Evolutionary conservation across 2,113 vertebrate genomes (phyloP), one percentile per base, ranked within the genome.

Genomic region (Tyrannus savana): DNA sequence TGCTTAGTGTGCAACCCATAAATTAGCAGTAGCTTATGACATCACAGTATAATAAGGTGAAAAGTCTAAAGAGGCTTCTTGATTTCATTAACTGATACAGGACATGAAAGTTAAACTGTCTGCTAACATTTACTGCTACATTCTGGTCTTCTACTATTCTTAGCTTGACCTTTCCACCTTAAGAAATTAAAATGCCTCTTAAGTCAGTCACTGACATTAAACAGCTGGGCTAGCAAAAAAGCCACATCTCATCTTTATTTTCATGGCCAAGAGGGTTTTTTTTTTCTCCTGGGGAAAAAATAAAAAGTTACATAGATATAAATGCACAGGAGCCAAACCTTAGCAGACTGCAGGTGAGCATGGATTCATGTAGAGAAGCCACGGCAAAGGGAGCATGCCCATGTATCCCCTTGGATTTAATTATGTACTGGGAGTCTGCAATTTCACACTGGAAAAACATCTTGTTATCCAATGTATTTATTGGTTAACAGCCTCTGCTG

Each of bases 391-490:
- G 24, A 86, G 79, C 10, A 9, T n/a, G 72, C 59, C 72, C 42
- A 9, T 18, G 55, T n/a, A 30, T 56, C 24, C 55, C 63, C 33
- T 25, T 58, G 79, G 37, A 35, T 63, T 96, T 76, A 30, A 71
- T 72, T 49, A 49, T 5, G 47, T 52, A 6, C 75, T 55, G 41
- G 63, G 71, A 93, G 52, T 24, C 85, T 93, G 82, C 60, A 59
- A 3, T 21, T 59, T 88, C 93, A 95, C 93, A 95, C 78, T 72
- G 83, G 93, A 93, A 96, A 96, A 96, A 91, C 93, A 88, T 24
- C 75, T 93, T 93, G 93, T 95, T 94, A 96, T 13, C 94, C 90
- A 96, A 94, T 77, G 64, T 11, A 71, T 71, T 83, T 67, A 96
- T 85, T 95, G 90, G 95, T 27, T 96, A 96, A 97, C 93, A 44